A percentile compares a stretch with the other conserved stretches of the same genome.
Evolutionary conservation across 1,140 invertebrate species (phyloP).

Genomic region (Diachasma alloeum): DNA sequence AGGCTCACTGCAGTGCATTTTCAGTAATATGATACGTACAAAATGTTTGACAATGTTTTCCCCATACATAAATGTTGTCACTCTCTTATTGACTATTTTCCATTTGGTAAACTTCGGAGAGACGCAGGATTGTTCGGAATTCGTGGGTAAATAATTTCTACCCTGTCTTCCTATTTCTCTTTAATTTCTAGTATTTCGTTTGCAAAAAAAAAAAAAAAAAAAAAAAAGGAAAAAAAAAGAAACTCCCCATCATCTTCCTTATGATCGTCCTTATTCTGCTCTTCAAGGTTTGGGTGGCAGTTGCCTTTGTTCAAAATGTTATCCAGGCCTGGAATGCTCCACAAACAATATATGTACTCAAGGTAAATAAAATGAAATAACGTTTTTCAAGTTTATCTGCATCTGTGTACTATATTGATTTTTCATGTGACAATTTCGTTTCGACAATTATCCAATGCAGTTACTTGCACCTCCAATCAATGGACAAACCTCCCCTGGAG

Average conservation of each 20-base stretch:
- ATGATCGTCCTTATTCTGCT: neutral
- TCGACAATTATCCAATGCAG: neutral
- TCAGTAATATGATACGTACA: neutral
- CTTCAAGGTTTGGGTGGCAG: neutral
- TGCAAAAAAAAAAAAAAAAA: no score
- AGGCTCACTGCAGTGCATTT: no score
- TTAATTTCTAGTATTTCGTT: no score
- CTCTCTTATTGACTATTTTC: neutral
- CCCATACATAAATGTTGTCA: neutral
- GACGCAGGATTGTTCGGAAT: conserved; percentile 1
- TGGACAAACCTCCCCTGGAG: neutral
- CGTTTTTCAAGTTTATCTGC: neutral
- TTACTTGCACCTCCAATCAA: neutral
- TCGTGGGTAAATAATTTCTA: neutral
- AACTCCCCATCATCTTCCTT: no score
- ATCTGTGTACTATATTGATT: neutral
- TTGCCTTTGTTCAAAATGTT: conserved; percentile 11
- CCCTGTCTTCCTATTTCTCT: neutral
- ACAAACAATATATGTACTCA: neutral
- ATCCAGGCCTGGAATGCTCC: neutral
- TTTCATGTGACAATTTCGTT: no score
- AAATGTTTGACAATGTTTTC: neutral
- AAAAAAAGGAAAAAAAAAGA: no score
- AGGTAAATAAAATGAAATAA: neutral
- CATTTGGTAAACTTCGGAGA: neutral